These are phyloP conservation scores for Eptesicus fuscus DNA, from an alignment of 2,113 vertebrate species.

Conservation along the genomic window DNA sequence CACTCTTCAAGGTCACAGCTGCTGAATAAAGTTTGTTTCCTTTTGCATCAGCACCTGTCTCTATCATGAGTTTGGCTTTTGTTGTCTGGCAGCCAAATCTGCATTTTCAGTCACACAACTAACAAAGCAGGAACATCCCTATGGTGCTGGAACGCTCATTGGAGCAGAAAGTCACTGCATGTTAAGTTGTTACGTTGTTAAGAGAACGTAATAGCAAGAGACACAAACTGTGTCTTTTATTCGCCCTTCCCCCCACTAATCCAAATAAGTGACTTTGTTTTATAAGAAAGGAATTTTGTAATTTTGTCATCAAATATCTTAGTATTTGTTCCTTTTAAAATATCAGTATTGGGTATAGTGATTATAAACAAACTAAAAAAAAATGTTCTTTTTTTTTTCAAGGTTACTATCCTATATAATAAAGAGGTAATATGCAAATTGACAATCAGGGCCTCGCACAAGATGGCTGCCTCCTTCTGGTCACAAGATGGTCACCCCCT, in stretches of 20 bases:
- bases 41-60: too few relatives aligned
- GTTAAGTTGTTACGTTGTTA: too few relatives aligned
- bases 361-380: constrained; percentile 30
- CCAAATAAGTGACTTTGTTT: constrained; percentile 29
- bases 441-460: too few relatives aligned
- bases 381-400: not conserved
- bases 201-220: not conserved
- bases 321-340: constrained; percentile 32
- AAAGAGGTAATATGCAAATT: too few relatives aligned
- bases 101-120: not conserved
- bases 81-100: too few relatives aligned
- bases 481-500: too few relatives aligned
- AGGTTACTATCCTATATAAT: not conserved
- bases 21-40: too few relatives aligned
- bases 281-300: constrained; percentile 49
- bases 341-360: not conserved
- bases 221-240: not conserved
- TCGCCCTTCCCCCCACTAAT: not conserved
- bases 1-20: too few relatives aligned
- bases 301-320: not conserved
- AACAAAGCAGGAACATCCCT: not conserved
- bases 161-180: not conserved
- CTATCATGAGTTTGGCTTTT: too few relatives aligned
- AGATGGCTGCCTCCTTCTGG: too few relatives aligned
- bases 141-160: not conserved